A percentile compares a stretch with the other conserved stretches of the same genome.
Evolutionary conservation across 1,140 invertebrate species (phyloP).

Genomic region (Drosophila subpulchrella): DNA sequence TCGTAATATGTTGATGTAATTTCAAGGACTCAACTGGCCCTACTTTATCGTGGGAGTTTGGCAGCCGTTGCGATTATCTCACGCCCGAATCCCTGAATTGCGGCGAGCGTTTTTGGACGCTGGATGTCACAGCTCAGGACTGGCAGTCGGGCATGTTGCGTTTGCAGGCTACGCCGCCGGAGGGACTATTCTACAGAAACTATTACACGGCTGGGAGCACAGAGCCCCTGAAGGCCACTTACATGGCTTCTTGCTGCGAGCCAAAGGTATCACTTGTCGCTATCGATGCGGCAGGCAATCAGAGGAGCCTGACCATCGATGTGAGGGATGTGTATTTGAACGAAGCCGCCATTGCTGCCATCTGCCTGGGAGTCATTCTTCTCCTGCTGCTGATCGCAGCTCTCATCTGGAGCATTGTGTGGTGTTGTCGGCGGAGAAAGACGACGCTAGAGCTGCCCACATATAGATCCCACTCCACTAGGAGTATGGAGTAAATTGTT

Average conservation of each 20-base stretch:
- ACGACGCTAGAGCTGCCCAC: conserved; percentile 85
- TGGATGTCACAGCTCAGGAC: conserved; percentile 87
- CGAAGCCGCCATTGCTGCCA: conserved; percentile 86
- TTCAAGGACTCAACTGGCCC: conserved; percentile 83
- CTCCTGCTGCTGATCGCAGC: conserved; percentile 85
- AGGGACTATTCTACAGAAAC: conserved; percentile 83
- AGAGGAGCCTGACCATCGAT: conserved; percentile 86
- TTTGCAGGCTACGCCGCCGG: conserved; percentile 85
- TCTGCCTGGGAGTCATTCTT: conserved; percentile 85
- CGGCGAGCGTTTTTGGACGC: conserved; percentile 87
- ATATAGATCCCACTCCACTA: conserved; percentile 84
- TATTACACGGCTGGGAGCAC: conserved; percentile 87
- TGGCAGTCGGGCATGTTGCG: conserved; percentile 87
- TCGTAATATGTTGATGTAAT: background rate
- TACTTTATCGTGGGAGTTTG: conserved; percentile 85
- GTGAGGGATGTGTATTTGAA: conserved; percentile 84
- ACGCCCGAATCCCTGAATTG: conserved; percentile 83
- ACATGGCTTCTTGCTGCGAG: conserved; percentile 87
- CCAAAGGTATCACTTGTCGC: conserved; percentile 86
- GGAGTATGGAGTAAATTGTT: conserved; percentile 77
- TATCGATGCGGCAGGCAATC: conserved; percentile 87
- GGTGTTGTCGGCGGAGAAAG: conserved; percentile 85
- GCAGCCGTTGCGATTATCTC: conserved; percentile 81
- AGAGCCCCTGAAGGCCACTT: conserved; percentile 86
- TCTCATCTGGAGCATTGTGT: conserved; percentile 85